phyloP scores from a whole-genome alignment of 1,140 invertebrate genomes.

The Ceratosolen fusciceps region DNA sequence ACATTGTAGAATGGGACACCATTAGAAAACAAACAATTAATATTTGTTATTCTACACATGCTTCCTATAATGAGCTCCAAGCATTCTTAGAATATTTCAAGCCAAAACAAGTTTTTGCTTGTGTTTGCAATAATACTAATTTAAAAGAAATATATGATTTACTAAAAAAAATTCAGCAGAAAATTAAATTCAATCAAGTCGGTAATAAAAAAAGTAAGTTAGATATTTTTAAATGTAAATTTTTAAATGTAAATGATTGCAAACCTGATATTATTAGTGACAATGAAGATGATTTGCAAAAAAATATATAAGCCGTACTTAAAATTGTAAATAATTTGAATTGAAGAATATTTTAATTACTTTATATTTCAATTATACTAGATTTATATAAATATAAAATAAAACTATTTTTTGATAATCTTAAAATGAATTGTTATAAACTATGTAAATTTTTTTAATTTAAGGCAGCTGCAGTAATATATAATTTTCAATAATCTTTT shows the following conservation, averaged over 20 bases:
- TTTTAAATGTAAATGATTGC: slow-evolving; percentile 36
- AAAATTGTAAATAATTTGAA: too few relatives aligned
- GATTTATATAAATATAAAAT: too few relatives aligned
- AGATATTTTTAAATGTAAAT: slow-evolving; percentile 46
- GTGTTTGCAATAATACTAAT: slow-evolving; percentile 64
- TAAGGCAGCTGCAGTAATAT: too few relatives aligned
- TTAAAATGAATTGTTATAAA: too few relatives aligned
- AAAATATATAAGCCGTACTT: too few relatives aligned
- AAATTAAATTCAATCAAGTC: slow-evolving; percentile 10
- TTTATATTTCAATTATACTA: too few relatives aligned
- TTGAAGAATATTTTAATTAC: too few relatives aligned
- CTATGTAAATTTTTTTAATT: too few relatives aligned
- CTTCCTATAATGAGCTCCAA: slow-evolving; percentile 74
- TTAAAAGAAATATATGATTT: slow-evolving; percentile 47
- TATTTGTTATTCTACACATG: slow-evolving; percentile 78
- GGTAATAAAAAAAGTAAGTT: slow-evolving; percentile 31
- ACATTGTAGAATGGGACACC: slow-evolving; percentile 58
- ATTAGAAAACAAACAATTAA: slow-evolving; percentile 60
- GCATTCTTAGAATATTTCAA: slow-evolving; percentile 73
- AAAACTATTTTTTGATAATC: too few relatives aligned
- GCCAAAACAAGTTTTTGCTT: slow-evolving; percentile 71
- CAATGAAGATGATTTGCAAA: slow-evolving; percentile 49
- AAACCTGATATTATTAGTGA: slow-evolving; percentile 55
- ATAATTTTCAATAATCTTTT: too few relatives aligned
- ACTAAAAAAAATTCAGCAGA: slow-evolving; percentile 53